Percentiles rank a stretch among this genome's conserved stretches.
These are phyloP conservation scores for Forficula auricularia DNA, from an alignment of 1,140 invertebrate species.

Conservation along the genomic window DNA sequence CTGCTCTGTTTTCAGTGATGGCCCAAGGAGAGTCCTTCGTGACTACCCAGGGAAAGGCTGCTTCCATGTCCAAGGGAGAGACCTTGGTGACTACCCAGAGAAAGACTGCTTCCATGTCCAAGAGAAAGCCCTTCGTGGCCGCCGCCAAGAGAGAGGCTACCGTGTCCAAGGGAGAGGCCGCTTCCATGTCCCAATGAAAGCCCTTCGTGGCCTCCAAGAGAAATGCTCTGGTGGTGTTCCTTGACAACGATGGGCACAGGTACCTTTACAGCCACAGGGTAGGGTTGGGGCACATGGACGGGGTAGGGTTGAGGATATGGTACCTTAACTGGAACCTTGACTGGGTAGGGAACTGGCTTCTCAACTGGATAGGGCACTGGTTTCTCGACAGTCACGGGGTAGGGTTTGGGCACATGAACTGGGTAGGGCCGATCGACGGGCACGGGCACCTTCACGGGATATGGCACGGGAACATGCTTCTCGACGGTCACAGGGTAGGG, in stretches of 20 bases:
- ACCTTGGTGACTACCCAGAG: no score
- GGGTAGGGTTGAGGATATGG: conserved; percentile 14
- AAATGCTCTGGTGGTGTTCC: neutral
- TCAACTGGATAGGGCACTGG: conserved; percentile 14
- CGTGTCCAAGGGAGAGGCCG: no score
- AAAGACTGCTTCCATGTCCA: no score
- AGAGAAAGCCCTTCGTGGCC: no score
- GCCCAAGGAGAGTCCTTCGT: no score
- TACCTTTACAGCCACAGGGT: conserved; percentile 8
- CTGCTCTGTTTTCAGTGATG: no score
- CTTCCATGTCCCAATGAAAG: no score
- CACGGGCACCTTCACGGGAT: conserved; percentile 10
- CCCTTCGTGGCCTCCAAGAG: no score
- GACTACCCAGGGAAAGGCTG: no score
- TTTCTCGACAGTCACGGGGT: conserved; percentile 16
- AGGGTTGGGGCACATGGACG: conserved; percentile 10
- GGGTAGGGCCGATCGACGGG: conserved; percentile 16
- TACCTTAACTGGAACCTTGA: conserved; percentile 13
- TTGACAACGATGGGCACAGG: conserved; percentile 4
- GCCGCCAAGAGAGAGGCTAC: no score
- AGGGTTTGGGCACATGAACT: conserved; percentile 14
- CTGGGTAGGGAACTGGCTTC: conserved; percentile 13
- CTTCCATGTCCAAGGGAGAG: no score
- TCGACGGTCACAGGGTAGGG: conserved; percentile 15
- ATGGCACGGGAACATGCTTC: conserved; percentile 11